phyloP scores from a whole-genome alignment of 2,888 invertebrate genomes.

The Polia nebulosa region DNA sequence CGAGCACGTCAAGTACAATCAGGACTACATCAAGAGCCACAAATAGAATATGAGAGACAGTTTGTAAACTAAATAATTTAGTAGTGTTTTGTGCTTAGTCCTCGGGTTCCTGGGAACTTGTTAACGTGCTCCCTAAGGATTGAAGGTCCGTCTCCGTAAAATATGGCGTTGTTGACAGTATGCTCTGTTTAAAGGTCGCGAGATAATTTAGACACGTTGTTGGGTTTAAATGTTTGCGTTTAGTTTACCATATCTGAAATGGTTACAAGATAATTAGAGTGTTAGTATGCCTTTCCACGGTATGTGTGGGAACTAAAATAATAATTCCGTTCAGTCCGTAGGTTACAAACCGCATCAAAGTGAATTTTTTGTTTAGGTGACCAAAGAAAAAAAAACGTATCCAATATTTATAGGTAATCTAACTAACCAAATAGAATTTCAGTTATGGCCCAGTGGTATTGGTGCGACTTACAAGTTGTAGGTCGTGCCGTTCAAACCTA shows the following conservation, averaged over 20 bases:
- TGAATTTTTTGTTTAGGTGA: too few species aligned
- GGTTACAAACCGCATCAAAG: too few species aligned
- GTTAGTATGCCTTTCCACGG: too few species aligned
- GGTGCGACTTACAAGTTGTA: too few species aligned
- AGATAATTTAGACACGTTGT: slow-evolving; percentile 14
- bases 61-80: slow-evolving; percentile 70
- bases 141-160: slow-evolving; percentile 59
- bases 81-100: slow-evolving; percentile 62
- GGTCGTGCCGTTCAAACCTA: too few species aligned
- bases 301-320: too few species aligned
- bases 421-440: too few species aligned
- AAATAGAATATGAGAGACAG: slow-evolving; percentile 64
- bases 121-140: slow-evolving; percentile 58
- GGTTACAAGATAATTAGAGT: not conserved
- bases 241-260: not conserved
- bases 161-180: slow-evolving; percentile 70
- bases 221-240: slow-evolving; percentile 5
- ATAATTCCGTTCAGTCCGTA: too few species aligned
- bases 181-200: slow-evolving; percentile 61
- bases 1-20: slow-evolving; percentile 38
- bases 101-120: slow-evolving; percentile 56
- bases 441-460: too few species aligned
- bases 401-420: too few species aligned
- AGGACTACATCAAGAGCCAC: slow-evolving; percentile 53
- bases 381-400: too few species aligned